Evolutionary conservation across 2,797 vertebrate species (phyloP), one percentile per base, ranked within the genome.

Genomic region (Liparis tanakae): DNA sequence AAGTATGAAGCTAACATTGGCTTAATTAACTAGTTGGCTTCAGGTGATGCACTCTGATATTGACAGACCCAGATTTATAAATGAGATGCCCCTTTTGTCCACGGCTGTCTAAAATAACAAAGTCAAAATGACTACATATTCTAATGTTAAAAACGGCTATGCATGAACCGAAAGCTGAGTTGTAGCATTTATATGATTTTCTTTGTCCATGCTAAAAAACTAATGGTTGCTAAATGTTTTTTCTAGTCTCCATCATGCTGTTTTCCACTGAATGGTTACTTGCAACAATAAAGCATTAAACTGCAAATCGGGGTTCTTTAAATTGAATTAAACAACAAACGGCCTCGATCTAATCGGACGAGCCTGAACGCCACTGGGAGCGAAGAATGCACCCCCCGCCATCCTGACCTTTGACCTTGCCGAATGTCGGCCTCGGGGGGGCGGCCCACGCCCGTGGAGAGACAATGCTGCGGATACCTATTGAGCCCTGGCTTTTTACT

Each of bases 401-500:
- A 33, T 51, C 37, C 7, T 82, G 89, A 91, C 90, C 93, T 92
- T 85, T 94, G 86, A 81, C 93, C 93, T 70, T 57, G 14, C 68
- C 76, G 65, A 90, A 87, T 88, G 78, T 86, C 83, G 84, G 86
- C 87, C 87, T 88, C 74, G 53, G 79, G 53, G 79, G 81, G 85
- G 87, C 83, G 79, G 83, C 84, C 69, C 78, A 80, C 81, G 83
- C 85, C 87, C 88, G 85, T 75, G 67, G 68, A 46, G 81, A 87
- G 76, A 92, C 92, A 94, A 94, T 92, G 83, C 80, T 76, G 89
- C 79, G 86, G 79, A 90, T 87, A 86, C 78, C 87, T 88, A 89
- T 89, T 92, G 92, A 93, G 83, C 68, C 55, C 54, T 88, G 80
- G 90, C 87, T 92, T 92, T 92, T 88, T 89, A 87, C 87, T 89